A percentile compares a stretch with the other conserved stretches of the same genome.
Evolutionary conservation across 2,888 invertebrate species (phyloP).

Genomic region (Orthosia gracilis): DNA sequence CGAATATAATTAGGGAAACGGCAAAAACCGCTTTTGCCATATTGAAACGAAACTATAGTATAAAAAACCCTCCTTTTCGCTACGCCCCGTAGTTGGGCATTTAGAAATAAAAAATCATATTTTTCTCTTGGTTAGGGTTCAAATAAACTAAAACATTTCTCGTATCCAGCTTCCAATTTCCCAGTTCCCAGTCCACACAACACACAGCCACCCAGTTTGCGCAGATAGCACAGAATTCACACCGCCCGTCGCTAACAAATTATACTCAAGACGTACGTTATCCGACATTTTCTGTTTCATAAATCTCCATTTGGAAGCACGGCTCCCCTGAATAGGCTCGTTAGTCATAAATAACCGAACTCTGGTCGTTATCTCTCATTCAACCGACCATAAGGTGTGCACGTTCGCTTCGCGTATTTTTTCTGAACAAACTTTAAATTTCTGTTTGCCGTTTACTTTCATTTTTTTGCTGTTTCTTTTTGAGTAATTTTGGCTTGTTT

Average conservation of each 20-base stretch:
- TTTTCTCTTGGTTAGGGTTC: no score
- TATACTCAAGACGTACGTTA: slow-evolving; percentile 84
- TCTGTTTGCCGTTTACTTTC: slow-evolving; percentile 67
- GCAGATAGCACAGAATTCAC: slow-evolving; percentile 60
- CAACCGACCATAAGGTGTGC: slow-evolving; percentile 80
- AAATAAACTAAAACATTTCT: background rate
- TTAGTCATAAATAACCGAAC: slow-evolving; percentile 90
- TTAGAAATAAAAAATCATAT: no score
- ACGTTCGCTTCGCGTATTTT: slow-evolving; percentile 66
- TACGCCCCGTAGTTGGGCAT: background rate
- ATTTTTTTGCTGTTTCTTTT: slow-evolving; percentile 62
- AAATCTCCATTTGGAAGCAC: slow-evolving; percentile 87
- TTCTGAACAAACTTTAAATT: slow-evolving; percentile 73
- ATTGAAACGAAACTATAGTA: background rate
- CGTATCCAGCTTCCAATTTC: slow-evolving; percentile 10
- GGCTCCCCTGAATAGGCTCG: slow-evolving; percentile 88
- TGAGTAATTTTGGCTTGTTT: slow-evolving; percentile 7
- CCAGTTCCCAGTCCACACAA: slow-evolving; percentile 15
- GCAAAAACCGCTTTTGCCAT: background rate
- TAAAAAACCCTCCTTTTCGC: background rate
- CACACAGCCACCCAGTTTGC: slow-evolving; percentile 49
- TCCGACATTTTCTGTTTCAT: slow-evolving; percentile 88
- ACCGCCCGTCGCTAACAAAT: slow-evolving; percentile 76
- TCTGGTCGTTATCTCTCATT: slow-evolving; percentile 89
- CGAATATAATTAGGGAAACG: background rate